Percentiles rank a stretch among this genome's conserved stretches.
Evolutionary conservation across 2,888 invertebrate genomes (phyloP).

Genomic region (Boloria euphrosyne): DNA sequence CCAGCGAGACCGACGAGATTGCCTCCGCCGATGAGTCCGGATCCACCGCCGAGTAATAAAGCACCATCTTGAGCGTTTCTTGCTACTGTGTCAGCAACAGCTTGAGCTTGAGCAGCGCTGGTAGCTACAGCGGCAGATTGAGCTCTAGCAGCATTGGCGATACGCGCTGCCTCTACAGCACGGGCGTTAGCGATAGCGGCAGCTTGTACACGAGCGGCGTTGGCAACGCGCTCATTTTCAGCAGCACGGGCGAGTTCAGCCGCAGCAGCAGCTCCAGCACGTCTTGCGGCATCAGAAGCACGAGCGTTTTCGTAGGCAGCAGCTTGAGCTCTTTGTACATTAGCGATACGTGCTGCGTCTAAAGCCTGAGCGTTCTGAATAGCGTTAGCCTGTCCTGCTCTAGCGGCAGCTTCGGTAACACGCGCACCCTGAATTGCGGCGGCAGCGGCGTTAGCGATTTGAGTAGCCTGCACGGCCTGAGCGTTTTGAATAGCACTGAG

Average conservation of each 20-base stretch:
- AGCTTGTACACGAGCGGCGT: slow-evolving; percentile 72
- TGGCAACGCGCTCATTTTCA: slow-evolving; percentile 66
- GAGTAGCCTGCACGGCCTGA: slow-evolving; percentile 70
- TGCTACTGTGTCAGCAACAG: slow-evolving; percentile 64
- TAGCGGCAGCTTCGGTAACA: slow-evolving; percentile 68
- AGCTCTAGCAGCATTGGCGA: slow-evolving; percentile 65
- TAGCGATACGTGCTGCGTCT: slow-evolving; percentile 70
- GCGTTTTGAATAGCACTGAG: slow-evolving; percentile 76
- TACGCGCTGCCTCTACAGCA: slow-evolving; percentile 71
- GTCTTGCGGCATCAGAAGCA: slow-evolving; percentile 69
- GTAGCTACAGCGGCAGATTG: slow-evolving; percentile 63
- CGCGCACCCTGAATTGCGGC: slow-evolving; percentile 75
- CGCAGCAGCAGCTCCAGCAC: slow-evolving; percentile 62
- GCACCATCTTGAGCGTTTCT: slow-evolving; percentile 67
- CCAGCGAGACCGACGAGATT: slow-evolving; percentile 37
- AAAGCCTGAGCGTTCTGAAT: slow-evolving; percentile 73
- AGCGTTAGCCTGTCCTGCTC: slow-evolving; percentile 68
- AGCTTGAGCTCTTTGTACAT: slow-evolving; percentile 73
- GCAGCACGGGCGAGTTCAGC: slow-evolving; percentile 60
- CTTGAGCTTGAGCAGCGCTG: slow-evolving; percentile 67
- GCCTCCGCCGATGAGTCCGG: slow-evolving; percentile 45
- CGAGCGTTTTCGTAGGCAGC: slow-evolving; percentile 73
- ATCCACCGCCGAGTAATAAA: slow-evolving; percentile 57
- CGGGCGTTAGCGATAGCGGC: slow-evolving; percentile 72
- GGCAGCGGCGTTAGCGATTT: slow-evolving; percentile 72